phyloP scores from a whole-genome alignment of 2,888 invertebrate genomes.

The Tiliacea aurago region DNA sequence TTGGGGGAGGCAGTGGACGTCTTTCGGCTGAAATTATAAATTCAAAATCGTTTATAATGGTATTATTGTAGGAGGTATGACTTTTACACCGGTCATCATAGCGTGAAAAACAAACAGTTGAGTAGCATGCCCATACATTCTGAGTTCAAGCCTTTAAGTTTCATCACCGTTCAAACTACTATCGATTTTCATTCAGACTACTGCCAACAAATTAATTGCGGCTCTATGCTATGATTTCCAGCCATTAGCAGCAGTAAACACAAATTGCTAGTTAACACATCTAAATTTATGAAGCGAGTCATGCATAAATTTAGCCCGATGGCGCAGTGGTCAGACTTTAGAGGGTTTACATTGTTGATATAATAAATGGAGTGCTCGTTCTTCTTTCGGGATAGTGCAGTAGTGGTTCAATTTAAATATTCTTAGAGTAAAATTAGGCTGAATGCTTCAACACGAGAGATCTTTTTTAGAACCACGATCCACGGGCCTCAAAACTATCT shows the following conservation, averaged over 20 bases:
- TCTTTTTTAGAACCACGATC: neutral
- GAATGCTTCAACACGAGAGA: too few species aligned
- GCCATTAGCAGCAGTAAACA: slow-evolving; percentile 56
- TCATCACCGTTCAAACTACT: slow-evolving; percentile 21
- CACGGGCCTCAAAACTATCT: too few species aligned
- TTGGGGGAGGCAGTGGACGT: too few species aligned
- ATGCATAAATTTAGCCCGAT: slow-evolving; percentile 54
- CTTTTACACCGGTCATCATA: too few species aligned
- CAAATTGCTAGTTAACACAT: slow-evolving; percentile 62
- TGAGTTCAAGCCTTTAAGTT: neutral
- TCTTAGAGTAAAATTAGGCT: neutral
- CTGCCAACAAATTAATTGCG: slow-evolving; percentile 43
- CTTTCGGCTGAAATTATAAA: too few species aligned
- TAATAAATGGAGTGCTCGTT: slow-evolving; percentile 17
- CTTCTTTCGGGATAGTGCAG: neutral
- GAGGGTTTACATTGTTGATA: slow-evolving; percentile 7
- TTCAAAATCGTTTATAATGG: too few species aligned
- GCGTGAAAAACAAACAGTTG: neutral
- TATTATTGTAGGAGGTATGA: too few species aligned
- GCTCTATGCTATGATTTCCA: slow-evolving; percentile 49
- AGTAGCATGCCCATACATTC: neutral
- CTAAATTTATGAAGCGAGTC: slow-evolving; percentile 62
- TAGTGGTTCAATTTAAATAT: neutral
- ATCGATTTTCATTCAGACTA: slow-evolving; percentile 26
- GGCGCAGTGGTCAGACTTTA: slow-evolving; percentile 41